Conservation (phyloP, 2,113 vertebrate species). For the Nothocercus nigrocapillus region DNA sequence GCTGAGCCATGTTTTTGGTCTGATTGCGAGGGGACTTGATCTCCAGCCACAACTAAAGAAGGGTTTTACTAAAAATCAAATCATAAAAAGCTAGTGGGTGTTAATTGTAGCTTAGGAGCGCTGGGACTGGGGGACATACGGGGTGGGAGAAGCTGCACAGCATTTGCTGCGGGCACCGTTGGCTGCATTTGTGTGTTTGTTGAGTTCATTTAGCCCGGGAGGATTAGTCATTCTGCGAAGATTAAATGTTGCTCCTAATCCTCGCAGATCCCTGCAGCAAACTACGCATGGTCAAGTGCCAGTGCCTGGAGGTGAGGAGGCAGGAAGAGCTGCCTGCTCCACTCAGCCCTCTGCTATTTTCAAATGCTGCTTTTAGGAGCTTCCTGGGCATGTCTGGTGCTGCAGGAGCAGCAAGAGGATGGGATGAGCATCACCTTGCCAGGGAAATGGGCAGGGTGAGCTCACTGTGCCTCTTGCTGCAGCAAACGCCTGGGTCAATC, state of each 20-base stretch:
- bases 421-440: background rate
- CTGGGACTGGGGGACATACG: fast-evolving
- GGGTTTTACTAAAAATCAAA: background rate
- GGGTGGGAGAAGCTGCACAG: background rate
- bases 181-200: background rate
- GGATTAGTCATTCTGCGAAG: conserved; percentile 9
- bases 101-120: background rate
- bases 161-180: background rate
- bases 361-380: background rate
- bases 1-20: background rate
- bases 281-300: background rate
- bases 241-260: conserved; percentile 21
- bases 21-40: fast-evolving
- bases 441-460: background rate
- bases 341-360: background rate
- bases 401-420: background rate
- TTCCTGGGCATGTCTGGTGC: background rate
- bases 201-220: background rate
- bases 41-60: background rate
- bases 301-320: background rate
- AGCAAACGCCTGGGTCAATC: fast-evolving
- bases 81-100: background rate
- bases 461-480: background rate
- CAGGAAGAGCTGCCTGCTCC: background rate
- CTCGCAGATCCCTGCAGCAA: background rate